phyloP scores from a whole-genome alignment of 2,797 vertebrate genomes.

The Eupleurogrammus muticus region DNA sequence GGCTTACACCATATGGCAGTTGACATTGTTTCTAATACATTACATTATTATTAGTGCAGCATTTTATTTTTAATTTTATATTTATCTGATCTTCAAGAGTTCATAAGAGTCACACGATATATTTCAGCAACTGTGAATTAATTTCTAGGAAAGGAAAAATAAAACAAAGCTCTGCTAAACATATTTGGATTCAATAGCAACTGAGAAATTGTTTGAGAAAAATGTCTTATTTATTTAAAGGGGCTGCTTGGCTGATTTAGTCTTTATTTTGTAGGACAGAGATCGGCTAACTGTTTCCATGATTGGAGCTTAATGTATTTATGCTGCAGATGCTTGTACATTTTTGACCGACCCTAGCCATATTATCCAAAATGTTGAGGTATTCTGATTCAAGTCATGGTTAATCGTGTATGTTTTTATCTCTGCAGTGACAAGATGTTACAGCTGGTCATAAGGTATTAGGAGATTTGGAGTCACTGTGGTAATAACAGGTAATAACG shows the following conservation, averaged over 20 bases:
- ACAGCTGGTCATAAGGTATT: not conserved
- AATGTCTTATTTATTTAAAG: not conserved
- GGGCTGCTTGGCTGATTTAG: not conserved
- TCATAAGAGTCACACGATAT: no score
- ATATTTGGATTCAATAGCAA: no score
- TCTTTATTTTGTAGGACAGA: not conserved
- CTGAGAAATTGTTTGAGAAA: not conserved
- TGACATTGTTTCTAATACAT: no score
- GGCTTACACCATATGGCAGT: no score
- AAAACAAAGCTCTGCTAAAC: no score
- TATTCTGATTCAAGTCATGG: not conserved
- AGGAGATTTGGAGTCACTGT: not conserved
- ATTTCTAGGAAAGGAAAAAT: no score
- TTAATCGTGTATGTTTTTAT: not conserved
- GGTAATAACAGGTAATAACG: not conserved
- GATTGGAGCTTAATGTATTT: not conserved
- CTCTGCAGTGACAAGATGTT: not conserved
- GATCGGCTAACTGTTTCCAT: not conserved
- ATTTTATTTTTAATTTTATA: no score
- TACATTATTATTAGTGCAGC: no score
- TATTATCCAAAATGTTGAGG: not conserved
- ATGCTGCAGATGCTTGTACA: no score
- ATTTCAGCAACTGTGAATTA: no score
- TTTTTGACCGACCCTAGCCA: not conserved
- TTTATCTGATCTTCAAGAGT: no score